These are phyloP conservation scores for Globodera rostochiensis DNA, from an alignment of 1,140 invertebrate genomes.

Conservation along the genomic window DNA sequence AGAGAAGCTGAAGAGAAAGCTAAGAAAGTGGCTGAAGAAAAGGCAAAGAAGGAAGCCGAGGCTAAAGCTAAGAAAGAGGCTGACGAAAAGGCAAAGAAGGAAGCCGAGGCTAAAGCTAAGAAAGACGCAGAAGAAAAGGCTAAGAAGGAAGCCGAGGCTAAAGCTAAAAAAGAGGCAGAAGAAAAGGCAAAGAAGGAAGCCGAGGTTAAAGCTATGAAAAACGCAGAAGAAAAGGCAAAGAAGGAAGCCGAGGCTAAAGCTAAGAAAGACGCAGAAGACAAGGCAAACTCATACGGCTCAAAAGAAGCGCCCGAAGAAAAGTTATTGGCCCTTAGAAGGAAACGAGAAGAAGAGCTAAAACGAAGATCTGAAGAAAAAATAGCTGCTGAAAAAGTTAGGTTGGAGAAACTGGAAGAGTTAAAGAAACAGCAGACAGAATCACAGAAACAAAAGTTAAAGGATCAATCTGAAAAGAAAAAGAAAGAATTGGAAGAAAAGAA, in stretches of 20 bases:
- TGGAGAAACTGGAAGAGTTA: neutral
- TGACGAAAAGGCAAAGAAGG: no score
- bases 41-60: no score
- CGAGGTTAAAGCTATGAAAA: neutral
- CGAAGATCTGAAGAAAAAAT: neutral
- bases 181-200: neutral
- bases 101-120: no score
- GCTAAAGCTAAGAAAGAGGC: no score
- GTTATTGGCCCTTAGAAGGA: neutral
- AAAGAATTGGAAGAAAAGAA: slow-evolving; percentile 8
- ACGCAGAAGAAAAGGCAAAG: no score
- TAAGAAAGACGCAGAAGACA: neutral
- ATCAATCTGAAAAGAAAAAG: slow-evolving; percentile 7
- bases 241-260: neutral
- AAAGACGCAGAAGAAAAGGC: neutral
- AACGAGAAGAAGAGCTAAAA: neutral
- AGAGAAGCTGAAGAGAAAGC: no score
- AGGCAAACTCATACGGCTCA: neutral
- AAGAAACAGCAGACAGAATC: neutral
- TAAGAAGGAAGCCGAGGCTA: neutral
- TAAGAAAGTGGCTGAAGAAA: no score
- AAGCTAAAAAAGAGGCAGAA: neutral
- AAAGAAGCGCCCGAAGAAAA: neutral
- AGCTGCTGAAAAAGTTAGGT: neutral
- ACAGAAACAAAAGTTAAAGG: neutral